These are phyloP conservation scores for Yponomeuta sedellus DNA, from an alignment of 2,888 invertebrate genomes.

Conservation along the genomic window DNA sequence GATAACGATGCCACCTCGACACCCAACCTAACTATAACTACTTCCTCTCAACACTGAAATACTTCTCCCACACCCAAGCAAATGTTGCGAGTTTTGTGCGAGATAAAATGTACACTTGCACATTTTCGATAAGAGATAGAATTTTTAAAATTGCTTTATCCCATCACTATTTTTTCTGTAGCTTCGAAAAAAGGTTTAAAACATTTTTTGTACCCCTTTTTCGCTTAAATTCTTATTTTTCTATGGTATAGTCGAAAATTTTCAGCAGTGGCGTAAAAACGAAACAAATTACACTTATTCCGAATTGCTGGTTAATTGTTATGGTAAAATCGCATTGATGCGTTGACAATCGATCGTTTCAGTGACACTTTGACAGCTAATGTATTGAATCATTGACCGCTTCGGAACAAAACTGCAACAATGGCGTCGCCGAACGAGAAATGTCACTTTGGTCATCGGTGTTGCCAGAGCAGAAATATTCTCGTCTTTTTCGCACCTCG, in stretches of 20 bases:
- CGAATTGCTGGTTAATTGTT: not conserved
- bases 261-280: not conserved
- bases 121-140: slow-evolving; percentile 11
- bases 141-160: slow-evolving; percentile 16
- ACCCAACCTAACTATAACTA: slow-evolving; percentile 71
- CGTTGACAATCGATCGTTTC: not conserved
- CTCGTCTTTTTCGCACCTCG: slow-evolving; percentile 60
- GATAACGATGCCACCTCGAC: slow-evolving; percentile 72
- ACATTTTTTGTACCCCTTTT: not conserved
- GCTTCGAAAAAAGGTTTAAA: not conserved
- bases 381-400: not conserved
- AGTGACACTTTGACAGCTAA: not conserved
- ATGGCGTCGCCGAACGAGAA: slow-evolving; percentile 22
- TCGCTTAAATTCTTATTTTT: not conserved
- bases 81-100: slow-evolving; percentile 49
- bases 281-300: not conserved
- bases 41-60: slow-evolving; percentile 60
- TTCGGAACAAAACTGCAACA: slow-evolving; percentile 14
- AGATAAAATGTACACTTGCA: slow-evolving; percentile 18
- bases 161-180: slow-evolving; percentile 17
- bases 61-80: slow-evolving; percentile 57
- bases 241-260: not conserved
- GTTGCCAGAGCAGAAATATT: slow-evolving; percentile 62
- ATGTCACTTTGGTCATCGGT: slow-evolving; percentile 33
- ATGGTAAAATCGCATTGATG: not conserved